phyloP scores from a whole-genome alignment of 2,888 invertebrate species.

The Proisotoma minuta region DNA sequence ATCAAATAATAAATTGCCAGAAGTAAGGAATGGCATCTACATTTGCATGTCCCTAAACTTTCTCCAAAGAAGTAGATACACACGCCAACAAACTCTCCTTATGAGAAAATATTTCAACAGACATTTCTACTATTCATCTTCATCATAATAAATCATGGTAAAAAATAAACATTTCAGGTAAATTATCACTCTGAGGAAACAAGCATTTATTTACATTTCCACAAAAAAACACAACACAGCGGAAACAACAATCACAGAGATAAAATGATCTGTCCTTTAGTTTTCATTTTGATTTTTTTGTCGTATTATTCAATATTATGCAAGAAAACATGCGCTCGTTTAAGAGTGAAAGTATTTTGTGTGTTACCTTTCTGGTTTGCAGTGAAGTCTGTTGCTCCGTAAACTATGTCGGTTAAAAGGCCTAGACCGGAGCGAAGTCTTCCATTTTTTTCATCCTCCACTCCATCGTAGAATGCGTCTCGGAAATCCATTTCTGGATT shows the following conservation, averaged over 20 bases:
- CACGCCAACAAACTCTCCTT: background rate
- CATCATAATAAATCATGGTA: slow-evolving; percentile 1
- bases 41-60: background rate
- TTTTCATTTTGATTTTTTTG: too few species aligned
- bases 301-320: too few species aligned
- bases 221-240: too few species aligned
- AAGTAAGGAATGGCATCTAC: background rate
- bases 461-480: slow-evolving; percentile 74
- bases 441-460: slow-evolving; percentile 54
- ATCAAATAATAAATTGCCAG: slow-evolving; percentile 5
- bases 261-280: background rate
- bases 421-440: slow-evolving; percentile 68
- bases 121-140: background rate
- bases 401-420: slow-evolving; percentile 71
- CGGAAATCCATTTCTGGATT: slow-evolving; percentile 69
- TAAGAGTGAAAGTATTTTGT: too few species aligned
- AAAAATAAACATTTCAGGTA: background rate
- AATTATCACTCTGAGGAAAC: too few species aligned
- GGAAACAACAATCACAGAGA: background rate
- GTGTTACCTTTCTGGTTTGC: slow-evolving; percentile 34
- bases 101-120: background rate
- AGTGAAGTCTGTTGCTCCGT: slow-evolving; percentile 69
- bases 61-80: background rate
- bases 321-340: too few species aligned
- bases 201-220: too few species aligned